Evolutionary conservation across 92 coral and sea anemone species (phyloP), one percentile per base, ranked within the genome.

Genomic region (Pocillopora grandis): DNA sequence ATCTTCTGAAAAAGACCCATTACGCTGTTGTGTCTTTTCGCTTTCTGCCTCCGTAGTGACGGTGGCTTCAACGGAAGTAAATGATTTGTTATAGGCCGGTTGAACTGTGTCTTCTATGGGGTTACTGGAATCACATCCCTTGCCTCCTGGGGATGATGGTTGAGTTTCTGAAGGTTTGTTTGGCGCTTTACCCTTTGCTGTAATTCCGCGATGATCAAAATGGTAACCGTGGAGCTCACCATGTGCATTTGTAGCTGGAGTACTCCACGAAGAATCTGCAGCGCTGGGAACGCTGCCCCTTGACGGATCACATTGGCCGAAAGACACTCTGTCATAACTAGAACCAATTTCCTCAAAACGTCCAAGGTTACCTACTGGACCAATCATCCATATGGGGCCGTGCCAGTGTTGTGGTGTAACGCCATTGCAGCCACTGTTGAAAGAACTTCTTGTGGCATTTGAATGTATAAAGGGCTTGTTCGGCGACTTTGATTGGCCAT

Each of bases 71-170:
- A 70, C 77, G 13, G 66, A 17, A 6, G 58, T 76, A n/a, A 35
- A 33, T n/a, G 77, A 36, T 19, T 33, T 60, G 18, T 57, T 20
- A 27, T 58, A 58, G 64, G 3, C 72, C 4, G 19, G 62, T 10
- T 68, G 76, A 56, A 10, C 58, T 9, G 1, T 36, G 4, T 68
- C 59, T 35, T 59, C 76, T 13, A 36, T 19, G 37, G 57, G 15
- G 49, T 62, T 56, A 48, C 76, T 69, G 76, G 84, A 33, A 58
- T 58, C 68, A 68, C 58, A 9, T 16, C 58, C 66, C 3, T 67
- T 33, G 64, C 66, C 84, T 55, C 27, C 58, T 0, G 84, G 52
- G 42, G 31, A 31, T 66, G 75, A 57, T 56, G 74, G 27, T 16
- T 62, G 59, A 7, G 35, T 9, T 23, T 27, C 10, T 14, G 67